Conservation (phyloP, 2,113 vertebrate genomes). For the Hippocampus guttulatus region DNA sequence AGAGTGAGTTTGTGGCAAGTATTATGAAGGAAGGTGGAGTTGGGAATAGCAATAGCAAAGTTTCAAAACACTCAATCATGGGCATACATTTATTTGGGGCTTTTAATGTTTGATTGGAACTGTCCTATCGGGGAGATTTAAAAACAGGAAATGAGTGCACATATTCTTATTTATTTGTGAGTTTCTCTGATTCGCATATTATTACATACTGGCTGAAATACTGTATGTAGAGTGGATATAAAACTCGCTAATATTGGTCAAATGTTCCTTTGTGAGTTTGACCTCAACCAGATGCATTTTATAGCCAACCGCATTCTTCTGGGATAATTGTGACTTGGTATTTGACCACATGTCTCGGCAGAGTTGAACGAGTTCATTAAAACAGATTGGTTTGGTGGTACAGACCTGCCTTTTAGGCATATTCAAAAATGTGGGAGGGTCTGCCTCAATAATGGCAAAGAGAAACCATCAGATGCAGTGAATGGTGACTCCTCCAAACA, state of each 20-base stretch:
- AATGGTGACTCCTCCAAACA: neutral
- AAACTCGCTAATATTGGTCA: neutral
- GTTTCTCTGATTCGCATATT: neutral
- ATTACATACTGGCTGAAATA: neutral
- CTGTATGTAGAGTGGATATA: neutral
- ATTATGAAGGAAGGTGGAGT: constrained; percentile 17
- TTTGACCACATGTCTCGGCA: too few relatives aligned
- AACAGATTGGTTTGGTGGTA: too few relatives aligned
- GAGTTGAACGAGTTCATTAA: too few relatives aligned
- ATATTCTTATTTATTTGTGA: neutral
- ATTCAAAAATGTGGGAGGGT: too few relatives aligned
- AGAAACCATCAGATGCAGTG: neutral
- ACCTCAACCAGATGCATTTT: neutral
- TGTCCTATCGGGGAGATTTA: neutral
- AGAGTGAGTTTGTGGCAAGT: constrained; percentile 2
- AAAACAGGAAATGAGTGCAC: neutral
- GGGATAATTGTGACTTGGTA: too few relatives aligned
- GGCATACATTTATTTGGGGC: neutral
- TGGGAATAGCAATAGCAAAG: constrained; percentile 30
- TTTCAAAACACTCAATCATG: neutral
- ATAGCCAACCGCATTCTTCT: too few relatives aligned
- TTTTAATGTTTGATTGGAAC: neutral
- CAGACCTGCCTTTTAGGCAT: too few relatives aligned
- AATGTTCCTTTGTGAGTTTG: neutral
- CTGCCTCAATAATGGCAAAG: neutral